A percentile compares a stretch with the other conserved stretches of the same genome.
Evolutionary conservation across 2,797 vertebrate genomes (phyloP).

Genomic region (Sebastes matsubarae): DNA sequence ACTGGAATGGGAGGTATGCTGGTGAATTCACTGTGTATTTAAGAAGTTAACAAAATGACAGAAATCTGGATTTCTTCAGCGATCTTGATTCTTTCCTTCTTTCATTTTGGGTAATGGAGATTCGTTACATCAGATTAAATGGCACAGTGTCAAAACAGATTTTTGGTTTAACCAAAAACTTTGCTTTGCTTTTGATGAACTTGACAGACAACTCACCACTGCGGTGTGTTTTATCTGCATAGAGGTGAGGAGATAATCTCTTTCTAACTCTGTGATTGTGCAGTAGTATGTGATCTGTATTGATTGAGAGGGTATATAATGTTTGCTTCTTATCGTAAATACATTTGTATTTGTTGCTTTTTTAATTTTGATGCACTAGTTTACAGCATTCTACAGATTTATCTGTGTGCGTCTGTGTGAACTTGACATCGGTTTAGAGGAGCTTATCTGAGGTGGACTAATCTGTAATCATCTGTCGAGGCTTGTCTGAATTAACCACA

Average conservation of each 20-base stretch:
- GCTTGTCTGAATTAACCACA: constrained; percentile 3
- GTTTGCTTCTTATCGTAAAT: not conserved
- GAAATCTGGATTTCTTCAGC: not conserved
- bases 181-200: not conserved
- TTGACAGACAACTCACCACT: not conserved
- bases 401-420: not conserved
- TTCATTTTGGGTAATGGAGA: not conserved
- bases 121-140: not conserved
- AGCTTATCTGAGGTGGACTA: not conserved
- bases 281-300: not conserved
- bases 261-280: not conserved
- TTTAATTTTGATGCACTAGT: not conserved
- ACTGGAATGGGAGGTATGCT: not conserved
- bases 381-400: not conserved
- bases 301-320: not conserved
- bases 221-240: not conserved
- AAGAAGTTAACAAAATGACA: not conserved
- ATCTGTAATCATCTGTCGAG: constrained; percentile 13
- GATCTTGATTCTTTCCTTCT: not conserved
- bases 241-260: not conserved
- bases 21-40: not conserved
- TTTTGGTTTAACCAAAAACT: not conserved
- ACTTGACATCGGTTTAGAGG: not conserved
- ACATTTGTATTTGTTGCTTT: not conserved
- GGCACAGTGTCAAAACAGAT: not conserved